Conservation (phyloP, 2,888 invertebrate genomes). For the Epinotia nisella region DNA sequence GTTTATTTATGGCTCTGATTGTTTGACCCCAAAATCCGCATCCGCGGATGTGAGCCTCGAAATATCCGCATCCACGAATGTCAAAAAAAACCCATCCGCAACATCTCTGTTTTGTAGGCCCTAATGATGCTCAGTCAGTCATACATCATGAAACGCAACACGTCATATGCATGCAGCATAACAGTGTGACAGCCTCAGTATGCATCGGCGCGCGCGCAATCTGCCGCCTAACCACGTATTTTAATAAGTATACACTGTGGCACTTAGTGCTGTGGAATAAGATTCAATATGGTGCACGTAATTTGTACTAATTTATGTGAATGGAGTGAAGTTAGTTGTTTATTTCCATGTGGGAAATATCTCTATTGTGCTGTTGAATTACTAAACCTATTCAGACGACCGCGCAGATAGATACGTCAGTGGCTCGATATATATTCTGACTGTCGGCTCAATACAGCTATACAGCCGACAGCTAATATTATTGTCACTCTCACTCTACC, state of each 20-base stretch:
- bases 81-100: too few species aligned
- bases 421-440: neutral
- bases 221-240: constrained; percentile 9
- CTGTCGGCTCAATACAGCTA: neutral
- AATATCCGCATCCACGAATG: too few species aligned
- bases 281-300: neutral
- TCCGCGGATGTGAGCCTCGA: too few species aligned
- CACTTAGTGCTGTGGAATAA: neutral
- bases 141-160: constrained; percentile 2
- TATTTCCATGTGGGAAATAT: constrained; percentile 12
- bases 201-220: constrained; percentile 30
- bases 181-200: constrained; percentile 27
- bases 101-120: too few species aligned
- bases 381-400: neutral
- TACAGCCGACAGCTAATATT: neutral
- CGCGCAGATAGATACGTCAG: neutral
- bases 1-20: too few species aligned
- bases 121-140: neutral
- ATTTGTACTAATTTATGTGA: constrained; percentile 18
- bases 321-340: neutral
- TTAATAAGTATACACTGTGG: neutral
- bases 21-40: too few species aligned
- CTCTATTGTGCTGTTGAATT: constrained; percentile 1
- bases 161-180: neutral
- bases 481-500: neutral